phyloP scores from a whole-genome alignment of 2,797 vertebrate species.

The Falco naumanni region DNA sequence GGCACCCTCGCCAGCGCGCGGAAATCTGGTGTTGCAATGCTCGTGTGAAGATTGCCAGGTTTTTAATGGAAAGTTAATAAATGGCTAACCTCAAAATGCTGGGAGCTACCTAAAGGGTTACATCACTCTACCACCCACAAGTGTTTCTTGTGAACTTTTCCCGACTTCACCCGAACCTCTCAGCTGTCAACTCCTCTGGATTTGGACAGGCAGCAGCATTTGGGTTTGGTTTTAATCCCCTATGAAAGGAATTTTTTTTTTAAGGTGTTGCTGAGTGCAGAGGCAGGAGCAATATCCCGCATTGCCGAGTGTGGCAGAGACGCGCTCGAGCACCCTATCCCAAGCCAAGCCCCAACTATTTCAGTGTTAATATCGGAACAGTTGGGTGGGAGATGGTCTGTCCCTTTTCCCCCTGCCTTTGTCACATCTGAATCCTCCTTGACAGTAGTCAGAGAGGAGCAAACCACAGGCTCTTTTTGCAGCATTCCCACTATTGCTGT shows the following conservation, averaged over 20 bases:
- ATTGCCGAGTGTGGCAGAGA: neutral
- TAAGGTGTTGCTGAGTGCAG: neutral
- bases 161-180: constrained; percentile 3
- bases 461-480: neutral
- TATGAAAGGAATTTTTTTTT: neutral
- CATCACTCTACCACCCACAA: constrained; percentile 49
- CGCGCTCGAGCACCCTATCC: fast-evolving
- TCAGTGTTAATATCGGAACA: neutral
- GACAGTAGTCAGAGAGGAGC: neutral
- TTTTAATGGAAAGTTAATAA: constrained; percentile 45
- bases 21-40: constrained; percentile 1
- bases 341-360: neutral
- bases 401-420: neutral
- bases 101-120: constrained; percentile 40
- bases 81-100: constrained; percentile 12
- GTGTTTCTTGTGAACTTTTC: constrained; percentile 10
- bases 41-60: neutral
- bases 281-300: neutral
- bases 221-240: constrained; percentile 4
- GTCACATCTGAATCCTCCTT: neutral
- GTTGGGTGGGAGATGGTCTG: neutral
- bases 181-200: constrained; percentile 24
- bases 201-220: constrained; percentile 21
- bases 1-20: neutral
- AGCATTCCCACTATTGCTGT: neutral